phyloP scores from a whole-genome alignment of 2,113 vertebrate genomes.

The Anhinga rufa region DNA sequence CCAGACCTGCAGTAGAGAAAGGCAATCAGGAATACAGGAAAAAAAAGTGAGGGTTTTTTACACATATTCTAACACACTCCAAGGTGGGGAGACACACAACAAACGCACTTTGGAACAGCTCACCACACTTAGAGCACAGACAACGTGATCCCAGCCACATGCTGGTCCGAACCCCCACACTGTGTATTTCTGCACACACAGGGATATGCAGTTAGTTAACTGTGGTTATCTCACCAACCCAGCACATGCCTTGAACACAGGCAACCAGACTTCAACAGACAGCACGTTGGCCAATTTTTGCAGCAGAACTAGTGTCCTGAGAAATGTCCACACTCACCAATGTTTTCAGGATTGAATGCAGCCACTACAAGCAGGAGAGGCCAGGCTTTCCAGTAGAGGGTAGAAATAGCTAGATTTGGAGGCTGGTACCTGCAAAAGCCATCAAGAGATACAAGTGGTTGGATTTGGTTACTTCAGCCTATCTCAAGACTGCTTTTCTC shows the following conservation, averaged over 20 bases:
- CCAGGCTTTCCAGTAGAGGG: constrained; percentile 98
- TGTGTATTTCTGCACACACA: background rate
- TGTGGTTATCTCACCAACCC: background rate
- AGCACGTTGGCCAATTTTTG: background rate
- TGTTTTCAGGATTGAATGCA: constrained; percentile 96
- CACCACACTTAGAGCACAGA: background rate
- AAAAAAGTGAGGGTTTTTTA: background rate
- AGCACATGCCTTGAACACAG: background rate
- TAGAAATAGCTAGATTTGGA: constrained; percentile 94
- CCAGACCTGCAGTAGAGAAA: constrained; percentile 75
- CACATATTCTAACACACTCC: background rate
- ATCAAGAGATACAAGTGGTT: background rate
- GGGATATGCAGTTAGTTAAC: background rate
- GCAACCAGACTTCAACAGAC: background rate
- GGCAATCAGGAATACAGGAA: background rate
- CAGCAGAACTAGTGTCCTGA: background rate
- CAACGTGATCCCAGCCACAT: background rate
- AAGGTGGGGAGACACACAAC: background rate
- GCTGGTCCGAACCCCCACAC: background rate
- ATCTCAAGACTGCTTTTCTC: background rate
- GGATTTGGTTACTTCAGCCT: background rate
- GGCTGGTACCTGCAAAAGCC: constrained; percentile 85
- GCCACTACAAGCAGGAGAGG: constrained; percentile 92
- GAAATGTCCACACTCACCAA: constrained; percentile 73
- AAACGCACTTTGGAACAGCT: background rate